A percentile compares a stretch with the other conserved stretches of the same genome.
Conservation (phyloP, 2,113 vertebrate species). For the Gobius niger region DNA sequence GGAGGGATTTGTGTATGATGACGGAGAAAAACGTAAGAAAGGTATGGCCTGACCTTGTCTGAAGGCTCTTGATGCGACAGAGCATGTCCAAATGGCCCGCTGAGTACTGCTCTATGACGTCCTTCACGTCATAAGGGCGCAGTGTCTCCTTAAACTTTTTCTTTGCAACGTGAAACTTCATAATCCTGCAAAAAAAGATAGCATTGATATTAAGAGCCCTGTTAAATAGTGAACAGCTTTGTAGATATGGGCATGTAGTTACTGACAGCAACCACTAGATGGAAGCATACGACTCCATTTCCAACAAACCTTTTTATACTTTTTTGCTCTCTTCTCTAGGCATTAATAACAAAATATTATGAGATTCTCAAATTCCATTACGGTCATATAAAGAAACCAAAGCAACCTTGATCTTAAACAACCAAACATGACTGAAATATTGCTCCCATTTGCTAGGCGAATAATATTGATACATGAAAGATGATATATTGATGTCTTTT, state of each 20-base stretch:
- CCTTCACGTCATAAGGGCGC: conserved; percentile 97
- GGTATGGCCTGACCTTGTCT: conserved; percentile 85
- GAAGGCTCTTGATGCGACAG: conserved; percentile 97
- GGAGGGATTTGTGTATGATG: background rate
- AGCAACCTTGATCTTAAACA: conserved; percentile 21
- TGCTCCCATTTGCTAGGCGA: conserved; percentile 30
- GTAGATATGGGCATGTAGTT: conserved; percentile 12
- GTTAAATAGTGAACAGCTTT: background rate
- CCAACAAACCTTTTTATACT: background rate
- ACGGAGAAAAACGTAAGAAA: background rate
- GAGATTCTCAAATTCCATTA: conserved; percentile 17
- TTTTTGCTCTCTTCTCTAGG: background rate
- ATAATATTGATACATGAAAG: conserved; percentile 72
- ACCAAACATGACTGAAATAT: conserved; percentile 19
- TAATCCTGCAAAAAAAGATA: conserved; percentile 79
- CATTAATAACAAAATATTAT: conserved; percentile 35
- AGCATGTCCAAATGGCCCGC: conserved; percentile 98
- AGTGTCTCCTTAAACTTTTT: conserved; percentile 98
- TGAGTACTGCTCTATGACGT: conserved; percentile 99
- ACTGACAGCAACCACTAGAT: conserved; percentile 49
- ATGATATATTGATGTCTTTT: conserved; percentile 39
- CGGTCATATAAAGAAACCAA: conserved; percentile 16
- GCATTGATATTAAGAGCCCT: background rate
- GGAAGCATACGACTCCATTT: conserved; percentile 35
- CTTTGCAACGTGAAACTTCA: conserved; percentile 99